Conservation (phyloP, 2,113 vertebrate genomes). For the Chaetura pelagica region DNA sequence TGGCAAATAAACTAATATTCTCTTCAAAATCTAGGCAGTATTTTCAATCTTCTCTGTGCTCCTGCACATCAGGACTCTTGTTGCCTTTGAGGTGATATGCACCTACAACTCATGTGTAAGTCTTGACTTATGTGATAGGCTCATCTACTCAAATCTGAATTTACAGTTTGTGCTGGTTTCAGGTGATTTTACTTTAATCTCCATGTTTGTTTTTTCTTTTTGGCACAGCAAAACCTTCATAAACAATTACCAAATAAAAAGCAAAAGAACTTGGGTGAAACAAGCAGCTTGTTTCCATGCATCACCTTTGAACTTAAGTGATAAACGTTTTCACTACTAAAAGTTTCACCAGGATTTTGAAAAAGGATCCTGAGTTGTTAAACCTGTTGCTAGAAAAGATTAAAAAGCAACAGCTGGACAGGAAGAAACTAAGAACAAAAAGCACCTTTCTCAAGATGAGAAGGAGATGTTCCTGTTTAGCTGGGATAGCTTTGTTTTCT, state of each 20-base stretch:
- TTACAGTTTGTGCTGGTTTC: not conserved
- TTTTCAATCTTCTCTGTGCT: not conserved
- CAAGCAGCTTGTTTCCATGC: not conserved
- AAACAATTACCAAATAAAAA: not conserved
- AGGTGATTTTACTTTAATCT: not conserved
- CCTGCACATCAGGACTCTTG: not conserved
- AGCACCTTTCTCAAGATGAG: not conserved
- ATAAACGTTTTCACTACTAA: not conserved
- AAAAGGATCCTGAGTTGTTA: not conserved
- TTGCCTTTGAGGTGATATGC: not conserved
- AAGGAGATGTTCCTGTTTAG: not conserved
- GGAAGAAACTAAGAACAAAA: not conserved
- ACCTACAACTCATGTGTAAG: not conserved
- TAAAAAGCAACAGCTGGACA: not conserved
- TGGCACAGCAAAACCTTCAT: not conserved
- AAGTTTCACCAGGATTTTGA: not conserved
- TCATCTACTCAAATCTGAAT: not conserved
- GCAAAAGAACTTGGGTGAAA: not conserved
- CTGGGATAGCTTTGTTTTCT: not conserved
- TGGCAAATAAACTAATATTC: not conserved
- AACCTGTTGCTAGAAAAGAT: not conserved
- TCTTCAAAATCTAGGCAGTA: not conserved
- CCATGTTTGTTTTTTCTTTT: not conserved
- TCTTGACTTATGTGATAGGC: accelerated
- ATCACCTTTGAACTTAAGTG: not conserved